These are phyloP conservation scores for Chironomus riparius DNA, from an alignment of 2,888 invertebrate species.

Conservation along the genomic window DNA sequence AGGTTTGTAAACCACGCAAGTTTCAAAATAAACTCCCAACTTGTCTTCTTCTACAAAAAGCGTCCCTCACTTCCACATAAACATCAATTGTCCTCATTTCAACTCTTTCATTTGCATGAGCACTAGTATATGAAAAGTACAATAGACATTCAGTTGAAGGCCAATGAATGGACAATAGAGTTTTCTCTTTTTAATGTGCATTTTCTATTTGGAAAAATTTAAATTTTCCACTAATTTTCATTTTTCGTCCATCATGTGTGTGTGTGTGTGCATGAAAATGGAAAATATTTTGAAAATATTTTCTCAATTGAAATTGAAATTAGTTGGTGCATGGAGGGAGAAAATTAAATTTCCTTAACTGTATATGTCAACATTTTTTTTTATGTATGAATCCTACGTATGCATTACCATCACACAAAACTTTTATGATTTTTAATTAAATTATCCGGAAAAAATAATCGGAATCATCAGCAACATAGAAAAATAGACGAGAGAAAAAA, in stretches of 20 bases:
- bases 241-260: neutral
- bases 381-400: neutral
- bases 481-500: neutral
- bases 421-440: neutral
- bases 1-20: no score
- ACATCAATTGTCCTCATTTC: no score
- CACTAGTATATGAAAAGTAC: neutral
- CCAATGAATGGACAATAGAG: neutral
- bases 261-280: neutral
- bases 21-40: no score
- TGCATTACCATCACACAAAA: neutral
- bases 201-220: no score
- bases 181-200: neutral
- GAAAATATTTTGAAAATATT: neutral
- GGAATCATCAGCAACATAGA: neutral
- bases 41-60: no score
- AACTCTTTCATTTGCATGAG: no score
- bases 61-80: no score
- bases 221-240: no score
- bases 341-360: neutral
- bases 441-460: neutral
- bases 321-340: neutral
- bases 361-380: neutral
- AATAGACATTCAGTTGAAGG: neutral
- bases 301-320: neutral